A percentile compares a stretch with the other conserved stretches of the same genome.
phyloP scores from a whole-genome alignment of 2,113 vertebrate genomes.

The Tragelaphus scriptus region DNA sequence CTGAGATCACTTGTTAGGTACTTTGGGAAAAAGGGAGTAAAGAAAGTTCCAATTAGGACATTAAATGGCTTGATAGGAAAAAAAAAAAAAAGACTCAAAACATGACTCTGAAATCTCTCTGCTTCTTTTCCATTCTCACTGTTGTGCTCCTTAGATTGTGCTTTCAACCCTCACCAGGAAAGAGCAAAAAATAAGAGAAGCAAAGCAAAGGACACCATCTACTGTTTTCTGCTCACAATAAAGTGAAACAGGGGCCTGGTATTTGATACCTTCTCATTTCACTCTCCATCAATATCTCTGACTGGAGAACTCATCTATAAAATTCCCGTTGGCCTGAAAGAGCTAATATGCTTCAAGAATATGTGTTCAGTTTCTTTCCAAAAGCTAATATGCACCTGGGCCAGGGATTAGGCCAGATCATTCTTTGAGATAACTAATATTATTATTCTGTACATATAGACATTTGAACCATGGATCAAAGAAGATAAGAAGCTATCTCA shows the following conservation, averaged over 20 bases:
- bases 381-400: neutral
- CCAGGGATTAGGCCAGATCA: conserved; percentile 1
- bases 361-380: neutral
- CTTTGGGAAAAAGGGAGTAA: neutral
- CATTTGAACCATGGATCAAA: neutral
- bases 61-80: neutral
- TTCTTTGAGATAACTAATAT: neutral
- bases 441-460: neutral
- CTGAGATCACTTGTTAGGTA: neutral
- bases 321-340: neutral
- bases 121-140: neutral
- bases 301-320: neutral
- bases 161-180: neutral
- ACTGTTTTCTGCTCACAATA: neutral
- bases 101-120: neutral
- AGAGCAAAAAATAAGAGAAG: neutral
- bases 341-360: neutral
- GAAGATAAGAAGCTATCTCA: neutral
- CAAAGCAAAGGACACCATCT: neutral
- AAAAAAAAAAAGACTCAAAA: neutral
- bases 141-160: neutral
- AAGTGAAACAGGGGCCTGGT: neutral
- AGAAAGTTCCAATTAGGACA: neutral
- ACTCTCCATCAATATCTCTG: neutral
- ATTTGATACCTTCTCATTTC: neutral